A percentile compares a stretch with the other conserved stretches of the same genome.
Conservation (phyloP, 2,797 vertebrate genomes). For the Arnoldichthys spilopterus region DNA sequence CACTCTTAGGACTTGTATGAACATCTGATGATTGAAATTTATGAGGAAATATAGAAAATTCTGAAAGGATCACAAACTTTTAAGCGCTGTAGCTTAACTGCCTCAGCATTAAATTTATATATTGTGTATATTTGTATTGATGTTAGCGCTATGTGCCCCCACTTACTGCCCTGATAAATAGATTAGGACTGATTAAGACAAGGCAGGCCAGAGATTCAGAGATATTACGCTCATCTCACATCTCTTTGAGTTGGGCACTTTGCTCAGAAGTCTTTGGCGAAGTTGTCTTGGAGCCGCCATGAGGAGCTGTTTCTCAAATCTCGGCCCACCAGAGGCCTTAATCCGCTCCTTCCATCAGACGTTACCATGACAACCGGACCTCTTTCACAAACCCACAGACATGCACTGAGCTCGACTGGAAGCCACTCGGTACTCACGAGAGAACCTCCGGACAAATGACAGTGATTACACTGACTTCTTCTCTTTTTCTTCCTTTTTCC, state of each 20-base stretch:
- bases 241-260: background rate
- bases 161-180: no score
- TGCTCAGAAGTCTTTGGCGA: background rate
- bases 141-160: no score
- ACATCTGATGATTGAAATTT: no score
- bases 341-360: conserved; percentile 59
- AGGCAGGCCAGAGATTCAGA: background rate
- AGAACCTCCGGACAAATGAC: conserved; percentile 62
- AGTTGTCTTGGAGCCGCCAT: conserved; percentile 11
- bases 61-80: no score
- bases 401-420: conserved; percentile 47
- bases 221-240: background rate
- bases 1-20: no score
- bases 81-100: no score
- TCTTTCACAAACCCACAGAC: conserved; percentile 54
- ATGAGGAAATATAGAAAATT: no score
- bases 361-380: conserved; percentile 63
- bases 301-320: conserved; percentile 47
- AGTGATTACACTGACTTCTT: conserved; percentile 26
- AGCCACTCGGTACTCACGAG: conserved; percentile 51
- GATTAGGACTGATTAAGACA: no score
- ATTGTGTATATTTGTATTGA: no score
- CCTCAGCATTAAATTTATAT: no score
- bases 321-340: conserved; percentile 55
- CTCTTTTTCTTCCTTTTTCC: conserved; percentile 44